Evolutionary conservation across 2,888 invertebrate genomes (phyloP), one percentile per base, ranked within the genome.

Genomic region (Macaria liturata): DNA sequence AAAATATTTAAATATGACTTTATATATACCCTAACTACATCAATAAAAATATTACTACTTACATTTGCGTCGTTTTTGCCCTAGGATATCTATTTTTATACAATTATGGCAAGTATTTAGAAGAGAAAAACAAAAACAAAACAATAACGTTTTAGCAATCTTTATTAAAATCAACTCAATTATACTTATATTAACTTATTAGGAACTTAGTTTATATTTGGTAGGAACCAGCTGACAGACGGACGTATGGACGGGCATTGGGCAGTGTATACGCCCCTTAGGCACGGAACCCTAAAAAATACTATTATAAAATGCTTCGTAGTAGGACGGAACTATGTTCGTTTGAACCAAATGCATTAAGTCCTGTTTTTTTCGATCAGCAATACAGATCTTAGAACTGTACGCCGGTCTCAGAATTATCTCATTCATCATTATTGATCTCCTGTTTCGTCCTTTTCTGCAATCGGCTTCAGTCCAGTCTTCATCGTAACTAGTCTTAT

Each of bases 351-450:
- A 50, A 50, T 43, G 43, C 50, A 43, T 43, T 32, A 32, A n/a
- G 32, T 43, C 43, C 32, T 39, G 39, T 8, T 50, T 50, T 50
- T 50, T 50, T 50, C 50, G 42, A 31, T 50, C 43, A 50, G 50
- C 42, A 50, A 50, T 50, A 43, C 50, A 32, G 43, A 50, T 50
- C 31, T 50, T 50, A 42, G 50, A 39, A 39, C 39, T 50, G 43
- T 50, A 50, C 32, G 50, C 50, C 50, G 20, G 50, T 50, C 50
- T 50, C 50, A 50, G 50, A 20, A 50, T 9, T 50, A 43, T 50
- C 32, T 50, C 50, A 50, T 50, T 50, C 43, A 50, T 50, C 31
- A 50, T 50, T 50, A 50, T 50, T 50, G 50, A 50, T 50, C 30
- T 50, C 32, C 43, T 50, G 50, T 50, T 50, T 32, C 50, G 50